Evolutionary conservation across 2,797 vertebrate species (phyloP), one percentile per base, ranked within the genome.

Genomic region (Esox lucius): DNA sequence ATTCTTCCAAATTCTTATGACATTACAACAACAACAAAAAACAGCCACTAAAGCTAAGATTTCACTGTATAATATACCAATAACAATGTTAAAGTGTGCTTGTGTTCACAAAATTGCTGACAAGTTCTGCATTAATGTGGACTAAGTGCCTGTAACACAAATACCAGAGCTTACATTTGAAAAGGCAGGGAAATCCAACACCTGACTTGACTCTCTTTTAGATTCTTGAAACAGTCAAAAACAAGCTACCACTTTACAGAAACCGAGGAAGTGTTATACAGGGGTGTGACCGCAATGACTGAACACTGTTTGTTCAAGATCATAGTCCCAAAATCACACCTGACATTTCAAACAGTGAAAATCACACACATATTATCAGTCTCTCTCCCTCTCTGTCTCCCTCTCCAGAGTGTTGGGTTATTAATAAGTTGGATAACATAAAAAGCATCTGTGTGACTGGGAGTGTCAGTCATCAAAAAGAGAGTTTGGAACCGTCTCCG

Each of bases 401-500:
- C 94, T 96, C 96, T 93, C 88, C 89, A 91, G 94, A 94, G 95
- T 91, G 93, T 94, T 97, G 93, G 95, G 95, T 98, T 97, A 98
- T 99, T 98, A 98, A 99, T 98, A 96, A 98, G 95, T 95, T 94
- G 90, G 95, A 96, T 95, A 31, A 98, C 95, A 98, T 98, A 95
- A 98, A 99, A 98, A 95, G 95, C 94, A 95, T 95, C 94, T 90
- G 86, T 94, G 95, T 94, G 95, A 96, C 95, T 93, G 95, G 91
- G 95, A 95, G 94, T 97, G 97, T 97, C 96, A 98, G 95, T 97
- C 96, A 96, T 96, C 95, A 95, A 95, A 96, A 95, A 96, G 96
- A 94, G 91, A 82, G 93, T 97, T 98, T 96, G 97, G 95, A 97
- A 97, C 94, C 93, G 93, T 95, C 96, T 95, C 95, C 95, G 95